A percentile compares a stretch with the other conserved stretches of the same genome.
phyloP scores from a whole-genome alignment of 2,797 vertebrate genomes.

The Thaleichthys pacificus region DNA sequence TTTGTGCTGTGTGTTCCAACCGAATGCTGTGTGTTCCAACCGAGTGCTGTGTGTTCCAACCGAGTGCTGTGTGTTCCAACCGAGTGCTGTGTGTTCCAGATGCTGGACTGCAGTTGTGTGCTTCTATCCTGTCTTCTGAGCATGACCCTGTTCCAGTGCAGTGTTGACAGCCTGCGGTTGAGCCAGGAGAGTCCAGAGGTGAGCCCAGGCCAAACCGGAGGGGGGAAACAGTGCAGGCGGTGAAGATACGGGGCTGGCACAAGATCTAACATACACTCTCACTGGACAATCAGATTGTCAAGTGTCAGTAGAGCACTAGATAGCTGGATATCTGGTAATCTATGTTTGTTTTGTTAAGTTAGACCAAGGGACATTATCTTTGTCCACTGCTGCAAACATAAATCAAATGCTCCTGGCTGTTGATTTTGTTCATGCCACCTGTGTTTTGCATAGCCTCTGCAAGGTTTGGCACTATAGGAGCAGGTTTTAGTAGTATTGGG shows the following conservation, averaged over 20 bases:
- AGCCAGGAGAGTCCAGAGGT: conserved; percentile 70
- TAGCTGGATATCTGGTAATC: too few relatives aligned
- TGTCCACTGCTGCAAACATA: too few relatives aligned
- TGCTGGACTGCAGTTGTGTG: conserved; percentile 72
- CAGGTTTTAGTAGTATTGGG: too few relatives aligned
- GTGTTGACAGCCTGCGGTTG: conserved; percentile 50
- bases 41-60: not conserved
- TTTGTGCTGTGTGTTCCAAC: not conserved
- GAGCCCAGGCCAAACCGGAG: conserved; percentile 27
- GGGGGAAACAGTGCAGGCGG: too few relatives aligned
- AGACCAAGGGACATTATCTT: too few relatives aligned
- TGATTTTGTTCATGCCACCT: too few relatives aligned
- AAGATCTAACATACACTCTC: not conserved
- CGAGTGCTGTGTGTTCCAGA: conserved; percentile 71
- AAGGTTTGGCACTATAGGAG: too few relatives aligned
- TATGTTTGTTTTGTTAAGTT: too few relatives aligned
- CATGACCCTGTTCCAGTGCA: conserved; percentile 69
- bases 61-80: not conserved
- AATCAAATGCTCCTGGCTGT: too few relatives aligned
- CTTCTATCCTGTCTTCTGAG: conserved; percentile 70
- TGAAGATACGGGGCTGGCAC: not conserved
- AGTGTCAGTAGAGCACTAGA: too few relatives aligned
- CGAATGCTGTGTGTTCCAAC: not conserved
- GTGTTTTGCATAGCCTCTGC: too few relatives aligned
- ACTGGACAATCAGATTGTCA: conserved; percentile 3